Base-by-base conservation (phyloP, 2,113 vertebrate species). In the Ammospiza caudacuta region DNA sequence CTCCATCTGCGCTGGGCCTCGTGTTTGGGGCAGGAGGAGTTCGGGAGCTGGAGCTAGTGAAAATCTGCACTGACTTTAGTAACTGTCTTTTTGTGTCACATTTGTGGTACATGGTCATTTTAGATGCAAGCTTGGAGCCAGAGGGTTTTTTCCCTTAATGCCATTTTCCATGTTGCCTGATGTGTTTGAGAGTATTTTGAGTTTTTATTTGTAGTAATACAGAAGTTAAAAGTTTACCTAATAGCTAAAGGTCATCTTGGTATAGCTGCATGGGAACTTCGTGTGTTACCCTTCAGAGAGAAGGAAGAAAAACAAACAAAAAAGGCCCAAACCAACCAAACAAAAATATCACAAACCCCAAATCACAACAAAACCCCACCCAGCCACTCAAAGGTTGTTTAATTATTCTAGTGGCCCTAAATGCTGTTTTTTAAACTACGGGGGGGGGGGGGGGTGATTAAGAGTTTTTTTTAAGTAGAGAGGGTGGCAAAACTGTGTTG, bases 201-300 rank as follows among this genome's bases (percentile, higher is more conserved):
- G 70, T 54, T 43, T 82, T 64, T 84, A 79, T 82, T 72, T 73
- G 55, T 82, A 76, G 59, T 41, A 61, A 52, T 35, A 49, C 9
- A 23, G 11, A 87, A 72, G 74, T 72, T 78, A 84, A 84, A 92
- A 93, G 84, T 70, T 91, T 82, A 75, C 90, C 58, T 68, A 52
- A 78, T 91, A 89, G 62, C 49, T 72, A 22, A 94, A 82, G 74
- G 81, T 87, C 84, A 27, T 82, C 84, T 72, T 76, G 62, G 44
- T 82, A 31, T 44, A 75, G 58, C 67, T 33, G 47, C 2, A 2
- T 72, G 87, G 70, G 84, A 87, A 66, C 33, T 69, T 66, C 1
- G 1, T 55, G 31, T 39, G 15, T 83, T 47, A 35, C 37, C 20
- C 63, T 52, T 55, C 3, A 3, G 28, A 74, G 66, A 70, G 69